Conservation (phyloP, 2,113 vertebrate species). For the Dolichotis patagonum region DNA sequence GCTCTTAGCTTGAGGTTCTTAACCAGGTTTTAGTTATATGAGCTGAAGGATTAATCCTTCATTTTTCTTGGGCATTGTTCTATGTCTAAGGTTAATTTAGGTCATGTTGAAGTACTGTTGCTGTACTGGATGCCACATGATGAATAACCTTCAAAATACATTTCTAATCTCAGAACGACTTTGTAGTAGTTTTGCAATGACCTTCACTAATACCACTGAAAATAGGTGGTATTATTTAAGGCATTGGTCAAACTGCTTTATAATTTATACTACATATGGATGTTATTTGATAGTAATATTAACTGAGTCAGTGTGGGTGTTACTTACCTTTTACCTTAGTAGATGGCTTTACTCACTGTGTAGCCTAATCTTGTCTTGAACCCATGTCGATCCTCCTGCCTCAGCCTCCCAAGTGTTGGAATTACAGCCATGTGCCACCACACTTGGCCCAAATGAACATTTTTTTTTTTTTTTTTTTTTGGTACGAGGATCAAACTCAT, state of each 20-base stretch:
- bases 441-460: neutral
- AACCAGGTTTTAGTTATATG: neutral
- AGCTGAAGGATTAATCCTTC: neutral
- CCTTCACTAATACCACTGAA: neutral
- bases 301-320: neutral
- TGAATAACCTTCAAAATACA: neutral
- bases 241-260: neutral
- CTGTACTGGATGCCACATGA: neutral
- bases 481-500: neutral
- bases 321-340: constrained; percentile 37
- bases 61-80: neutral
- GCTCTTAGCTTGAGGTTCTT: neutral
- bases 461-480: neutral
- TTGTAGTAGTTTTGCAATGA: neutral
- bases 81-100: neutral
- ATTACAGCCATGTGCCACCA: neutral
- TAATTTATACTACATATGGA: neutral
- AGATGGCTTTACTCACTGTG: neutral
- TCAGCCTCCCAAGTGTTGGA: neutral
- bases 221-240: neutral
- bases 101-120: constrained; percentile 21
- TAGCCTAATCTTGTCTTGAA: neutral
- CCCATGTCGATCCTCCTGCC: neutral
- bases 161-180: neutral
- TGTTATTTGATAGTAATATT: constrained; percentile 29